Percentiles rank a stretch among this genome's conserved stretches.
These are phyloP conservation scores for Allacma fusca DNA, from an alignment of 2,888 invertebrate genomes.

Conservation along the genomic window DNA sequence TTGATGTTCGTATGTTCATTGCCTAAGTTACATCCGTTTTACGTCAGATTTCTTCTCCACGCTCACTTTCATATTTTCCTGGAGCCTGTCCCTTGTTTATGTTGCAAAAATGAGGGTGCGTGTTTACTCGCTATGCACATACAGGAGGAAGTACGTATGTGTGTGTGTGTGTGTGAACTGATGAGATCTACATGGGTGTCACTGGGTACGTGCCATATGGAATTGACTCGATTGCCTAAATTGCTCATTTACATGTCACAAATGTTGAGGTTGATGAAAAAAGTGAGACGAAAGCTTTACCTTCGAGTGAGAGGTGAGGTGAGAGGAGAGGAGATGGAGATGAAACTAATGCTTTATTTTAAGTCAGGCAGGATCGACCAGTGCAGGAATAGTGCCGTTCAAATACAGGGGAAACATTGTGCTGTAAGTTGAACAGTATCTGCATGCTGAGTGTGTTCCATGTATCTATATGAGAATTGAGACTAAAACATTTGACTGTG, in stretches of 20 bases:
- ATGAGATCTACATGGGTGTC: too few species aligned
- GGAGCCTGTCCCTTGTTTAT: background rate
- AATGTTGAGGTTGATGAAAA: background rate
- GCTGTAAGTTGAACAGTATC: background rate
- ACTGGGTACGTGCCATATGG: background rate
- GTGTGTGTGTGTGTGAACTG: too few species aligned
- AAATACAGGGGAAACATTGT: background rate
- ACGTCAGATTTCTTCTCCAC: background rate
- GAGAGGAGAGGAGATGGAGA: background rate
- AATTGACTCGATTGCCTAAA: background rate
- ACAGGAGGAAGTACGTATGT: background rate
- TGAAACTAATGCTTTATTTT: background rate
- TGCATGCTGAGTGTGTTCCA: too few species aligned
- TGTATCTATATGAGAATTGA: too few species aligned
- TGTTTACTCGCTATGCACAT: too few species aligned
- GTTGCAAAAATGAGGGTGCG: too few species aligned
- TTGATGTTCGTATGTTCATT: too few species aligned
- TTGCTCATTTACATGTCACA: background rate
- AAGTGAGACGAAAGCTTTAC: background rate
- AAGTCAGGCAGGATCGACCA: background rate
- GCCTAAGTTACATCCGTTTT: too few species aligned
- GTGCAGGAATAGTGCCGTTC: too few species aligned
- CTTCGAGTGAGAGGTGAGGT: background rate
- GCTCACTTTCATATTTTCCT: slow-evolving; percentile 1
- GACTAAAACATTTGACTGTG: too few species aligned